phyloP scores from a whole-genome alignment of 2,888 invertebrate genomes.

The Himalopsyche tibetana region DNA sequence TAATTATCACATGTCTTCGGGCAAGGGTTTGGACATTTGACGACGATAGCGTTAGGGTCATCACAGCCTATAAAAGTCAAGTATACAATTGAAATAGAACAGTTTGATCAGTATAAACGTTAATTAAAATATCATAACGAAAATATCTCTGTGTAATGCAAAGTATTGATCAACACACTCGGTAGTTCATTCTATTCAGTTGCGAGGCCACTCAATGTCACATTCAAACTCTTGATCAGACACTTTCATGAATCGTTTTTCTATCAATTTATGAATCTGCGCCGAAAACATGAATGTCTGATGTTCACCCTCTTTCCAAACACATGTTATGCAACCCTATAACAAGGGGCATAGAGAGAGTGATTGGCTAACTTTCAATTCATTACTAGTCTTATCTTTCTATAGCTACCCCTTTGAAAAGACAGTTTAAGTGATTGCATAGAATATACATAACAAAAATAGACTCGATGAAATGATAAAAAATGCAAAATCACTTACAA shows the following conservation, averaged over 20 bases:
- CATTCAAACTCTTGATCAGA: too few relatives aligned
- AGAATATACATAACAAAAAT: neutral
- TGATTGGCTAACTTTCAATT: too few relatives aligned
- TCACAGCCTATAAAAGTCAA: constrained; percentile 44
- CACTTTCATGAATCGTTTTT: neutral
- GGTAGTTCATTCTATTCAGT: too few relatives aligned
- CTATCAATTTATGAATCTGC: neutral
- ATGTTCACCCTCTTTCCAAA: neutral
- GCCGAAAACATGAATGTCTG: neutral
- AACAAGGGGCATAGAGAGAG: neutral
- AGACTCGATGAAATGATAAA: neutral
- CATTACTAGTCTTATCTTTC: neutral
- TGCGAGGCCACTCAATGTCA: too few relatives aligned
- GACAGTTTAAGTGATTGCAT: neutral
- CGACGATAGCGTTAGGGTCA: constrained; percentile 52
- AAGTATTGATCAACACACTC: too few relatives aligned
- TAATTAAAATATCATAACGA: too few relatives aligned
- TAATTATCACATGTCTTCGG: constrained; percentile 53
- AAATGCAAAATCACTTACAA: neutral
- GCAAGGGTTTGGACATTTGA: constrained; percentile 52
- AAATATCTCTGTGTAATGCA: too few relatives aligned
- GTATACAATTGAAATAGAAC: neutral
- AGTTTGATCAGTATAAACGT: neutral
- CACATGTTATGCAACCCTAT: neutral
- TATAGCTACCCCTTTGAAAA: neutral